Conservation (phyloP, 2,888 invertebrate genomes). For the Brassicogethes aeneus region DNA sequence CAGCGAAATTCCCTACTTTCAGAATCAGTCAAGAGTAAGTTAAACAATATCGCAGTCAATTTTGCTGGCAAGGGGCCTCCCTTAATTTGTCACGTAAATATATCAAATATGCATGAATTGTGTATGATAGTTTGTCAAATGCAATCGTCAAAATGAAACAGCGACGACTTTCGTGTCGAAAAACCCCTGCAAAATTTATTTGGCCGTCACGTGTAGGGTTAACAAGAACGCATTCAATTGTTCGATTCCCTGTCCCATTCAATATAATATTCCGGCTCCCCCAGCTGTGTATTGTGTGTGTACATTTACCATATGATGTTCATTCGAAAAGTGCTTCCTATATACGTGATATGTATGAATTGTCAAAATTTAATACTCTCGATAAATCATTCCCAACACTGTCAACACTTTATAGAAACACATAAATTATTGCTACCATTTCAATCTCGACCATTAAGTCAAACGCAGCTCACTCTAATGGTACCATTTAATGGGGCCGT, state of each 20-base stretch:
- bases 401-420: not conserved
- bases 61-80: conserved; percentile 25
- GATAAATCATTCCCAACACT: not conserved
- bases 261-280: conserved; percentile 36
- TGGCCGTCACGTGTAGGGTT: conserved; percentile 37
- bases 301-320: conserved; percentile 39
- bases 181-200: conserved; percentile 5
- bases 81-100: conserved; percentile 42
- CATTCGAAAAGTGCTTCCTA: conserved; percentile 17
- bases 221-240: conserved; percentile 42
- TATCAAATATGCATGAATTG: conserved; percentile 42
- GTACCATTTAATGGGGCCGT: too few species aligned
- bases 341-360: conserved; percentile 1
- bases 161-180: not conserved
- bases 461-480: too few species aligned
- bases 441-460: too few species aligned
- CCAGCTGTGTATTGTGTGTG: conserved; percentile 29
- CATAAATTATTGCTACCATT: not conserved
- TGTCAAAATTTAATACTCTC: conserved; percentile 2
- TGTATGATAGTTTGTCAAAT: conserved; percentile 33
- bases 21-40: conserved; percentile 21
- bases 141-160: conserved; percentile 21
- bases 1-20: not conserved
- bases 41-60: conserved; percentile 34
- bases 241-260: conserved; percentile 34